phyloP scores from a whole-genome alignment of 2,888 invertebrate genomes.

The Octonoba sinensis region DNA sequence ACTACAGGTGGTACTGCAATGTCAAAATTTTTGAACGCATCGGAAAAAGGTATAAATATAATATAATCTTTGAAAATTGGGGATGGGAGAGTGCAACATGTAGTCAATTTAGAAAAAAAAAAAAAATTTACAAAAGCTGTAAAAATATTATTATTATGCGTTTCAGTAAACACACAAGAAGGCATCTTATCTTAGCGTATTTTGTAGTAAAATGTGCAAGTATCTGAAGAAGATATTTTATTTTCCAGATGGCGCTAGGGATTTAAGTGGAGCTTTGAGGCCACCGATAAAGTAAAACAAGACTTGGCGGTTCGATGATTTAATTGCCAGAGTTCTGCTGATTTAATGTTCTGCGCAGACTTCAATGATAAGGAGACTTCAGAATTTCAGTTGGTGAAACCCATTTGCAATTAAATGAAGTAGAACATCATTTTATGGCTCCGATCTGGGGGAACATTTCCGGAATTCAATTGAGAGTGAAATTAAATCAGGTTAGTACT shows the following conservation, averaged over 20 bases:
- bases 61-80: too few species aligned
- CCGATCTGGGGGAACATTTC: slow-evolving; percentile 54
- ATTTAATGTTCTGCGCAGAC: slow-evolving; percentile 55
- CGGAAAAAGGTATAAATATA: too few species aligned
- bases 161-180: too few species aligned
- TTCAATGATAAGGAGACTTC: slow-evolving; percentile 52
- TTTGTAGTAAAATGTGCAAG: too few species aligned
- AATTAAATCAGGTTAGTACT: slow-evolving; percentile 48
- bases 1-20: too few species aligned
- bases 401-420: slow-evolving; percentile 48
- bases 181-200: too few species aligned
- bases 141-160: too few species aligned
- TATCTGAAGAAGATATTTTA: too few species aligned
- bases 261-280: slow-evolving; percentile 9
- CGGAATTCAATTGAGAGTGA: slow-evolving; percentile 55
- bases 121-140: too few species aligned
- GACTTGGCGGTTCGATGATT: slow-evolving; percentile 45
- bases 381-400: slow-evolving; percentile 57
- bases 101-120: too few species aligned
- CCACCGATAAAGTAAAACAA: slow-evolving; percentile 27
- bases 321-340: slow-evolving; percentile 48
- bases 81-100: too few species aligned
- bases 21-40: too few species aligned
- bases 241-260: slow-evolving; percentile 32
- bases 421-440: slow-evolving; percentile 56